Conservation (phyloP, 2,113 vertebrate species). For the Ancistrus triradiatus region DNA sequence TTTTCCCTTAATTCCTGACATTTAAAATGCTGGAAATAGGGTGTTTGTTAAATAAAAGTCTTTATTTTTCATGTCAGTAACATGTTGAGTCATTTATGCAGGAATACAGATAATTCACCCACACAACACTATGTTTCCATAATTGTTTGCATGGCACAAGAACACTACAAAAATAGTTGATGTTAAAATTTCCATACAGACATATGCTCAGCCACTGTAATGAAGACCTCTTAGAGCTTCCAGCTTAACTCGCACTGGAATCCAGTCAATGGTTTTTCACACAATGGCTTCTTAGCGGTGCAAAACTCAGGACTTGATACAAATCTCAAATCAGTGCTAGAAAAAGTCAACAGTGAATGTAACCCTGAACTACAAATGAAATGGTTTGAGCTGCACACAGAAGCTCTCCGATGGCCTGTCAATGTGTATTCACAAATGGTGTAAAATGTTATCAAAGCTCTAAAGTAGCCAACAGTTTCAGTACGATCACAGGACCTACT, state of each 20-base stretch:
- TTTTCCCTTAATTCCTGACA: too few species aligned
- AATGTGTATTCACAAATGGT: background rate
- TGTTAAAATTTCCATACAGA: background rate
- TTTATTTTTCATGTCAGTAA: too few species aligned
- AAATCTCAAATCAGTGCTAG: conserved; percentile 1
- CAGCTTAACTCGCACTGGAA: background rate
- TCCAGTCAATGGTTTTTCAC: conserved; percentile 40
- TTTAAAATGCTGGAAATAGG: too few species aligned
- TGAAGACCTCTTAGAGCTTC: conserved; percentile 17
- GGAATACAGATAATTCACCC: too few species aligned
- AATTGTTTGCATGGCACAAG: conserved; percentile 8
- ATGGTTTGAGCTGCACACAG: background rate
- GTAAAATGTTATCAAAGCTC: background rate
- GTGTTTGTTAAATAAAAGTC: too few species aligned
- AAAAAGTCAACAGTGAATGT: background rate
- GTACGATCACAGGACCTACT: too few species aligned
- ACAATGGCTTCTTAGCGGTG: conserved; percentile 40
- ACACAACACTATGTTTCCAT: background rate
- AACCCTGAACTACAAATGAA: background rate
- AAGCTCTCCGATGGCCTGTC: background rate
- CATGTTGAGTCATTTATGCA: too few species aligned
- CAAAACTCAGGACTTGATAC: background rate
- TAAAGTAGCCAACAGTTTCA: too few species aligned
- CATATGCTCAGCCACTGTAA: conserved; percentile 42
- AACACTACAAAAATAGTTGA: conserved; percentile 24